Conservation (phyloP, 2,113 vertebrate genomes). For the Heterocephalus glaber region DNA sequence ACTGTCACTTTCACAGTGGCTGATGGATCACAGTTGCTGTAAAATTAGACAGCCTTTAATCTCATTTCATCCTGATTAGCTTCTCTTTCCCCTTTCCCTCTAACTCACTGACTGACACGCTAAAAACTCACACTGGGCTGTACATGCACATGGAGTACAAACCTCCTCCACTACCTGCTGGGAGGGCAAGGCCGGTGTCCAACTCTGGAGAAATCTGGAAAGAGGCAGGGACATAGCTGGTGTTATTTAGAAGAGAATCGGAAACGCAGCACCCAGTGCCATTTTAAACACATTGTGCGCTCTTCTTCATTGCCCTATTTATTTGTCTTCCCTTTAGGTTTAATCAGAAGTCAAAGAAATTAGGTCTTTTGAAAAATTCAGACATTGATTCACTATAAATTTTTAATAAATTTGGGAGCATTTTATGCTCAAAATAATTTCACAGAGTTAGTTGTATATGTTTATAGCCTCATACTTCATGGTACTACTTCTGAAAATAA, state of each 20-base stretch:
- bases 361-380: constrained; percentile 30
- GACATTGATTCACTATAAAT: neutral
- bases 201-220: constrained; percentile 68
- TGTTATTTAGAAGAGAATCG: constrained; percentile 71
- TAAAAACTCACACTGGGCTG: constrained; percentile 89
- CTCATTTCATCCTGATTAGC: constrained; percentile 99
- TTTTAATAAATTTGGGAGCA: constrained; percentile 21
- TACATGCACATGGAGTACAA: constrained; percentile 84
- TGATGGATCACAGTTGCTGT: constrained; percentile 99
- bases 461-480: constrained; percentile 1
- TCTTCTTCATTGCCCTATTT: neutral
- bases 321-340: constrained; percentile 45
- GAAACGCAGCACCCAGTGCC: neutral
- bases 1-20: constrained; percentile 97
- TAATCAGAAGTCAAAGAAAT: constrained; percentile 62
- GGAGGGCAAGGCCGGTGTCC: constrained; percentile 76
- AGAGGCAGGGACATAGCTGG: constrained; percentile 44
- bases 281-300: constrained; percentile 58
- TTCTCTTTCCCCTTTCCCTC: constrained; percentile 95
- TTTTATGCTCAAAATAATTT: constrained; percentile 48
- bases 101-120: constrained; percentile 96
- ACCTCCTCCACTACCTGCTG: constrained; percentile 87
- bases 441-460: constrained; percentile 25
- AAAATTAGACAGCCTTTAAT: constrained; percentile 99
- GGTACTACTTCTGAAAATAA: constrained; percentile 37